Base-by-base conservation (phyloP, 2,888 invertebrate species). In the Ditula angustiorana region DNA sequence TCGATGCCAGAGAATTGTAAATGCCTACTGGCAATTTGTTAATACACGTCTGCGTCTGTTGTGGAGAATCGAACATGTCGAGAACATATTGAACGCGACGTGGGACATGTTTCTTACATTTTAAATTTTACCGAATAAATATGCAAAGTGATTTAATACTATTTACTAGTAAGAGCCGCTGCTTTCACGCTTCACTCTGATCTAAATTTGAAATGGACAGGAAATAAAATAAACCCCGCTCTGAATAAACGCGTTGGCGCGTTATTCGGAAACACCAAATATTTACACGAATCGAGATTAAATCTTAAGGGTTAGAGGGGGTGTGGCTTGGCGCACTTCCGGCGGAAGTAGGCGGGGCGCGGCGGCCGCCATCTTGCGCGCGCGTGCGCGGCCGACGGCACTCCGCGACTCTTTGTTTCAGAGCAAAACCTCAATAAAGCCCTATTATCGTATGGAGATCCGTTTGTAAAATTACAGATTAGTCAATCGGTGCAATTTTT, bases 341-440 rank as follows among this genome's bases (percentile, higher is more conserved):
- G 90, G 80, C 89, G 90, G 90, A 90, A 86, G 83, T 78, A 77
- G 91, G 90, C 85, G 90, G 87, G 66, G 80, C 80, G 57, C 64
- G 35, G 56, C 66, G 64, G 85, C 78, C 84, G 89, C 89, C 89
- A 88, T 88, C 72, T 88, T 88, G 86, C 71, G 69, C 68, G 77
- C 82, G 83, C 87, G 80, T 82, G 82, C 86, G 83, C 79, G 69
- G 61, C 67, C 75, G 70, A 61, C 76, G 70, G 73, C 24, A 23
- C 2, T 2, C n/a, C 11, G 47, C 16, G 26, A 44, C 56, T 57
- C 62, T 57, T 62, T 56, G 41, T 30, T 76, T 67, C 64, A 73
- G 75, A 75, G 71, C 67, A 72, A 74, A 72, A 59, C 57, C 67
- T 67, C 60, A 71, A 68, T 69, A 69, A 11, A 19, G 16, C 19